Evolutionary conservation across 2,113 vertebrate genomes (phyloP).

Genomic region (Patagioenas fasciata): DNA sequence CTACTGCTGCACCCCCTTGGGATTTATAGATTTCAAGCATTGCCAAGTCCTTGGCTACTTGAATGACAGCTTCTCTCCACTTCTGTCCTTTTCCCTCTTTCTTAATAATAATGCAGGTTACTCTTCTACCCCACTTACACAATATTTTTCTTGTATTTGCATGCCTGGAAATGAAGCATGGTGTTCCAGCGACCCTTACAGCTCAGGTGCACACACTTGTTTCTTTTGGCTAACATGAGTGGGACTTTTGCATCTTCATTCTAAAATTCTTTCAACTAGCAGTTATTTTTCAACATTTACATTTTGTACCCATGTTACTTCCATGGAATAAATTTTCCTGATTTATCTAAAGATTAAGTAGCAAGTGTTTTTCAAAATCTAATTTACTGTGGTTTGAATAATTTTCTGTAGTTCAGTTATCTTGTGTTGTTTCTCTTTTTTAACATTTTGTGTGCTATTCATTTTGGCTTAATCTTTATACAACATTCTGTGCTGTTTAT

Average conservation of each 20-base stretch:
- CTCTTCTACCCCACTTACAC: not conserved
- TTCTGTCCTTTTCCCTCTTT: not conserved
- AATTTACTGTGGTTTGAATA: not conserved
- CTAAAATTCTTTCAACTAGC: not conserved
- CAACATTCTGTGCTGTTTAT: not conserved
- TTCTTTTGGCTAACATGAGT: not conserved
- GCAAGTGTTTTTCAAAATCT: not conserved
- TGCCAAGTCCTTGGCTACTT: not conserved
- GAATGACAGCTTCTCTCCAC: not conserved
- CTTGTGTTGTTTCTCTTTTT: not conserved
- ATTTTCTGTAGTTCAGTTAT: not conserved
- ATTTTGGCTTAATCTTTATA: not conserved
- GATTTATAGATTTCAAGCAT: not conserved
- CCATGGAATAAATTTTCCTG: not conserved
- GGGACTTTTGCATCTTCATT: not conserved
- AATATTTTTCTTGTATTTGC: not conserved
- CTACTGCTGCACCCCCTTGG: not conserved
- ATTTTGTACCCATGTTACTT: not conserved
- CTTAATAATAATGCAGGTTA: not conserved
- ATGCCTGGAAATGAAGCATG: not conserved
- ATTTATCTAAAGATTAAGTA: not conserved
- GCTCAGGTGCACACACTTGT: accelerated
- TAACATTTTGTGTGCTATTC: not conserved
- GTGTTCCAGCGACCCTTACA: not conserved
- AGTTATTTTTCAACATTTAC: not conserved